Base-by-base conservation (phyloP, 2,888 invertebrate genomes). In the Gasteruption jaculator region DNA sequence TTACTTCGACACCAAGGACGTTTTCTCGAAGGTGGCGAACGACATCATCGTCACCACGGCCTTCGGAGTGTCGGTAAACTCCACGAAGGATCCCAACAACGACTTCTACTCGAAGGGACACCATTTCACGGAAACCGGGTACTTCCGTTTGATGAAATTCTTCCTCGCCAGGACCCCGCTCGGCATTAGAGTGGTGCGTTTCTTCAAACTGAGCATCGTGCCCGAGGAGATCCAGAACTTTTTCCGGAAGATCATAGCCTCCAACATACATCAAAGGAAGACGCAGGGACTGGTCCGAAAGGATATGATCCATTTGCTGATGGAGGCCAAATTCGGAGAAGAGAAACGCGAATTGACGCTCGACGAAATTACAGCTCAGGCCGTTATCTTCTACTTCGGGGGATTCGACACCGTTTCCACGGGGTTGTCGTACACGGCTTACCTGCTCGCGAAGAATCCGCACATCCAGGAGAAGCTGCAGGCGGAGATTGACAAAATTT, bases 281-380 rank as follows among this genome's bases (percentile, higher is more conserved):
- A 48, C 52, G 4, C 32, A 52, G n/a, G 54, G 54, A 0, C 58
- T 63, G 22, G 26, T 71, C 5, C 59, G 80, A 39, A 77, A 77
- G 0, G 80, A 81, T 48, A 76, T 80, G 77, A 72, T 80, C 10
- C 77, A 80, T 40, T 52, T 79, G 12, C 60, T 80, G 40, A 72
- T 80, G 72, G 76, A 79, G 37, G 61, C 65, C 0, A 51, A 58
- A n/a, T n/a, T n/a, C n/a, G 4, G 58, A 48, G 1, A 51, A 51
- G 8, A 38, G 43, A 4, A 46, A 41, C 4, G 42, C 41, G 1
- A 11, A 20, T 3, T 58, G n/a, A 52, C 46, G 22, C 43, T 56
- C 12, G 58, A 63, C 0, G 74, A 76, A 6, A 61, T 78, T 19
- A 57, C 72, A 0, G 74, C 73, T 0, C 46, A 54, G n/a, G 48